Percentiles rank a stretch among this genome's conserved stretches.
Evolutionary conservation across 2,113 vertebrate species (phyloP).

Genomic region (Lucifuga dentata): DNA sequence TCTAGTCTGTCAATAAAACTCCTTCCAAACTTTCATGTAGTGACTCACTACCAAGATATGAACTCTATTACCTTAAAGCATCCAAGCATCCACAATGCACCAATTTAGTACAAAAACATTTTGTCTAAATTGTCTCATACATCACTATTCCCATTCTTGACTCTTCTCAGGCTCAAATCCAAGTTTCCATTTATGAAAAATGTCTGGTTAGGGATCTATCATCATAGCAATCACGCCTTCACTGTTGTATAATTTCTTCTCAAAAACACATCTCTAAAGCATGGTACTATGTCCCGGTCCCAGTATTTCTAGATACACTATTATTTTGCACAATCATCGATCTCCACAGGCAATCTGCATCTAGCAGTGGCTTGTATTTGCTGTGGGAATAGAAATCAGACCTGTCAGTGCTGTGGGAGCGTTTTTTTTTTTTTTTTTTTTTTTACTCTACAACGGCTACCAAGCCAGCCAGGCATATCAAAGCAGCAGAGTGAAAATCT

Average conservation of each 20-base stretch:
- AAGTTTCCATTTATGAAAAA: slow-evolving; percentile 79
- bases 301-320: slow-evolving; percentile 67
- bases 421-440: slow-evolving; percentile 28
- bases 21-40: slow-evolving; percentile 35
- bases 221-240: slow-evolving; percentile 79
- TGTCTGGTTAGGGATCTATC: slow-evolving; percentile 78
- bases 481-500: slow-evolving; percentile 65
- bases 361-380: slow-evolving; percentile 68
- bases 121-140: slow-evolving; percentile 68
- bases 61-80: slow-evolving; percentile 71
- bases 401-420: slow-evolving; percentile 56
- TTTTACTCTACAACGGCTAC: slow-evolving; percentile 35
- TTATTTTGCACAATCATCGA: slow-evolving; percentile 77
- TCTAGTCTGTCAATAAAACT: slow-evolving; percentile 13
- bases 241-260: slow-evolving; percentile 76
- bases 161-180: slow-evolving; percentile 64
- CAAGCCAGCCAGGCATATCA: slow-evolving; percentile 71
- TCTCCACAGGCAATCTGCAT: slow-evolving; percentile 83
- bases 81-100: slow-evolving; percentile 44
- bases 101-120: slow-evolving; percentile 67
- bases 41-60: slow-evolving; percentile 34
- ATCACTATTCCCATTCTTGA: slow-evolving; percentile 44
- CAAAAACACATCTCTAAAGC: slow-evolving; percentile 67
- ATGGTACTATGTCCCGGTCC: slow-evolving; percentile 32
- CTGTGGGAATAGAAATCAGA: slow-evolving; percentile 79